phyloP scores from a whole-genome alignment of 2,888 invertebrate genomes.

The Dasypolia templi region DNA sequence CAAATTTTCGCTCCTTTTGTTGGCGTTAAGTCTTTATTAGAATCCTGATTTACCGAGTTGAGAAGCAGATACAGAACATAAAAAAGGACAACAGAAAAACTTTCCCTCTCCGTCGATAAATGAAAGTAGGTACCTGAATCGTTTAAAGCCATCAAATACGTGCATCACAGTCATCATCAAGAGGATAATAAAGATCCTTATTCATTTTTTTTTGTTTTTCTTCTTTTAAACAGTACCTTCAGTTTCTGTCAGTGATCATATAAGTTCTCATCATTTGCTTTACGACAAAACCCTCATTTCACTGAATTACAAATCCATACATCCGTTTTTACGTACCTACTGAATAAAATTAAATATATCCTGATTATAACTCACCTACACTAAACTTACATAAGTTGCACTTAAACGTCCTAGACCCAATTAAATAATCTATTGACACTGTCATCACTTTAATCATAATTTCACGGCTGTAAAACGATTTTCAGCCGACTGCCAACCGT shows the following conservation, averaged over 20 bases:
- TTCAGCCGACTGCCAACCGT: slow-evolving; percentile 22
- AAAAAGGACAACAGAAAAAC: not conserved
- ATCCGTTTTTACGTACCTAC: no score
- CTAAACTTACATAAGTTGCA: not conserved
- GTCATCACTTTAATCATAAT: slow-evolving; percentile 23
- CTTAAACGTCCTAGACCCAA: slow-evolving; percentile 28
- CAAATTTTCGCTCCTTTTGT: not conserved
- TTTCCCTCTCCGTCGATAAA: not conserved
- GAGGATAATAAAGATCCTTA: not conserved
- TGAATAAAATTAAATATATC: not conserved
- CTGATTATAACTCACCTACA: not conserved
- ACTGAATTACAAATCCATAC: not conserved
- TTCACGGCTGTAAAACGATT: slow-evolving; percentile 38
- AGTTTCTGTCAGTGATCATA: not conserved
- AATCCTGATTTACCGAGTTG: not conserved
- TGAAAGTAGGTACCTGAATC: not conserved
- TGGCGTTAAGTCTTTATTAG: not conserved
- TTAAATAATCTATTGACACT: slow-evolving; percentile 29
- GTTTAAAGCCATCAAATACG: not conserved
- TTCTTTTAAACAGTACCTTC: not conserved
- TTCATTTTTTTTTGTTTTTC: not conserved
- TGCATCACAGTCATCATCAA: not conserved
- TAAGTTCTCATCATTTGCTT: not conserved
- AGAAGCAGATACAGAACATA: not conserved
- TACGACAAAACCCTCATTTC: no score